A percentile compares a stretch with the other conserved stretches of the same genome.
Evolutionary conservation across 2,888 invertebrate genomes (phyloP).

Genomic region (Scaeva pyrastri): DNA sequence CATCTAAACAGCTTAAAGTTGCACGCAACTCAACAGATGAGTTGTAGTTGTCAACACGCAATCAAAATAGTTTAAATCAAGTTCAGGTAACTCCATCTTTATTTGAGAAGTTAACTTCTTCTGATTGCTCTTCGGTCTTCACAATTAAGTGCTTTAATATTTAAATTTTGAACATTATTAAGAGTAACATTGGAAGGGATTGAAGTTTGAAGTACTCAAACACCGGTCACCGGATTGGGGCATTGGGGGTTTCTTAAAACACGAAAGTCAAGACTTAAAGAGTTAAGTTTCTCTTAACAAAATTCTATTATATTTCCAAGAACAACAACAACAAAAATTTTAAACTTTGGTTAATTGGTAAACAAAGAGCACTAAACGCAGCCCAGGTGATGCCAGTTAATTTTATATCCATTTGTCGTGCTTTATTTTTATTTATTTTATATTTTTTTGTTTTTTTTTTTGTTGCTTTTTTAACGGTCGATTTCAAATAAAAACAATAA

Average conservation of each 20-base stretch:
- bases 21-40: no score
- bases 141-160: background rate
- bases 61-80: no score
- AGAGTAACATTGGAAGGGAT: conserved; percentile 1
- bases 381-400: conserved; percentile 66
- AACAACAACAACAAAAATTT: conserved; percentile 1
- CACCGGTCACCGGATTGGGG: no score
- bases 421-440: conserved; percentile 10
- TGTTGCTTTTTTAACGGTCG: background rate
- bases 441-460: conserved; percentile 8
- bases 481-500: background rate
- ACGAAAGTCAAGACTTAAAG: conserved; percentile 23
- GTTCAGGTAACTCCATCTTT: no score
- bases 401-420: conserved; percentile 54
- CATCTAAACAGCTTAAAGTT: no score
- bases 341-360: conserved; percentile 43
- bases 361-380: conserved; percentile 63
- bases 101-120: no score
- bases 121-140: no score
- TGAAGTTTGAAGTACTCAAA: no score
- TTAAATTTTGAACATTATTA: background rate
- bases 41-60: no score
- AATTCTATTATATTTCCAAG: background rate
- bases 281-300: conserved; percentile 17
- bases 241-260: no score